These are phyloP conservation scores for Trichechus manatus DNA, from an alignment of 2,113 vertebrate genomes.

Conservation along the genomic window DNA sequence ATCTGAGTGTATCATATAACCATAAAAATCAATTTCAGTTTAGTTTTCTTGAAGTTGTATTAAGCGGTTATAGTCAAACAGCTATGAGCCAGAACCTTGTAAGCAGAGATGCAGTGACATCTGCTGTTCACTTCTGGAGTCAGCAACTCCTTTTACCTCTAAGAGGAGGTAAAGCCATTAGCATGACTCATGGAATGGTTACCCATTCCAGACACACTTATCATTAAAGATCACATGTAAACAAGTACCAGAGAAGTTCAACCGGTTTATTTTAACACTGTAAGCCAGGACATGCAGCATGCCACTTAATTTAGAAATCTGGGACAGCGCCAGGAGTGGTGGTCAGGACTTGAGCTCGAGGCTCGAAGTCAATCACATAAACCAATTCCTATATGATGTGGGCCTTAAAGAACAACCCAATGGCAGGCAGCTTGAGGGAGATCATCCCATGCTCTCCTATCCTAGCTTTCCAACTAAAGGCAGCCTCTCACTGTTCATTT, in stretches of 20 bases:
- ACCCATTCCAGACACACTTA: background rate
- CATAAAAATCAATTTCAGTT: background rate
- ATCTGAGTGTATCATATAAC: background rate
- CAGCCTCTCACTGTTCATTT: background rate
- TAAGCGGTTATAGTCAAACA: background rate
- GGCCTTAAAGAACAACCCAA: background rate
- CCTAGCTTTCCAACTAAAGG: background rate
- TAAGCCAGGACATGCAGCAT: background rate
- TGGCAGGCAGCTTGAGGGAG: background rate
- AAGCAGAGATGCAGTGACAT: conserved; percentile 71
- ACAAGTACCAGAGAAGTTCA: background rate
- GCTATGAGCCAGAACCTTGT: background rate
- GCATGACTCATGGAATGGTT: background rate
- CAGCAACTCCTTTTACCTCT: background rate
- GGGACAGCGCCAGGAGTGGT: background rate
- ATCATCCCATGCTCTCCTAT: background rate
- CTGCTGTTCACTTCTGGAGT: conserved; percentile 77
- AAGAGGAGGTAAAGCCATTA: background rate
- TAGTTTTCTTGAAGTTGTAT: background rate
- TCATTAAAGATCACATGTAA: background rate
- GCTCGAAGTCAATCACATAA: background rate
- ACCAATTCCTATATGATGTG: background rate
- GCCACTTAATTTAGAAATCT: background rate
- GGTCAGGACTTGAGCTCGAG: background rate
- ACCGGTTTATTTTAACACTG: background rate